Conservation (phyloP, 64 coral and sea anemone genomes). For the Dendronephthya gigantea region DNA sequence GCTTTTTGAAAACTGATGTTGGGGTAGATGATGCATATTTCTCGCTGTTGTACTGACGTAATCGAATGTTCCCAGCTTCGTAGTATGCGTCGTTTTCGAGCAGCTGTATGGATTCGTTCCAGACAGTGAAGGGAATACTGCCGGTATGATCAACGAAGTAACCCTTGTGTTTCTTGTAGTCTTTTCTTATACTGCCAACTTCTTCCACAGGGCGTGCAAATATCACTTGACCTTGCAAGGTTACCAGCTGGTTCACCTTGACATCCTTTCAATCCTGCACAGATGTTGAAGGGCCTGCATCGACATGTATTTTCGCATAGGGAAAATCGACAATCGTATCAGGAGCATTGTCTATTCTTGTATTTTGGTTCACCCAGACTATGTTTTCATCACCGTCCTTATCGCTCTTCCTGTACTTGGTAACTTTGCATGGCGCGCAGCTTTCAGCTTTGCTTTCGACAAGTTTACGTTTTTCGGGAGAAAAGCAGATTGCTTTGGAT, state of each 20-base stretch:
- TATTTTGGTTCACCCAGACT: not conserved
- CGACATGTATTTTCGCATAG: not conserved
- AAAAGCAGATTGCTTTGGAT: not conserved
- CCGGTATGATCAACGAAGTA: too few species aligned
- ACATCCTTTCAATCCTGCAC: not conserved
- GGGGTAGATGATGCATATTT: too few species aligned
- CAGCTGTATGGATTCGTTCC: too few species aligned
- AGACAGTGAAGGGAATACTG: too few species aligned
- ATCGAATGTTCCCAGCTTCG: too few species aligned
- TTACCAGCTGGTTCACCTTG: not conserved
- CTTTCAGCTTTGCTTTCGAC: conserved; percentile 7
- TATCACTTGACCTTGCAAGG: not conserved
- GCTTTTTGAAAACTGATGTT: too few species aligned
- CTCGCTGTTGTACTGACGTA: too few species aligned
- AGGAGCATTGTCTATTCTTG: not conserved
- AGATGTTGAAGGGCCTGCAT: not conserved
- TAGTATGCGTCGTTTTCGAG: too few species aligned
- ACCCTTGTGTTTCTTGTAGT: too few species aligned
- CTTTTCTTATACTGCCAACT: too few species aligned
- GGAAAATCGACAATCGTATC: conserved; percentile 6
- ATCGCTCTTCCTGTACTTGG: not conserved
- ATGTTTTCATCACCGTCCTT: not conserved
- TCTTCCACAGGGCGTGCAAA: too few species aligned
- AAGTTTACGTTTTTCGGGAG: not conserved
- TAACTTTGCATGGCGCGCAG: not conserved